Conservation (phyloP, 1,140 invertebrate genomes). For the Solenopsis invicta region DNA sequence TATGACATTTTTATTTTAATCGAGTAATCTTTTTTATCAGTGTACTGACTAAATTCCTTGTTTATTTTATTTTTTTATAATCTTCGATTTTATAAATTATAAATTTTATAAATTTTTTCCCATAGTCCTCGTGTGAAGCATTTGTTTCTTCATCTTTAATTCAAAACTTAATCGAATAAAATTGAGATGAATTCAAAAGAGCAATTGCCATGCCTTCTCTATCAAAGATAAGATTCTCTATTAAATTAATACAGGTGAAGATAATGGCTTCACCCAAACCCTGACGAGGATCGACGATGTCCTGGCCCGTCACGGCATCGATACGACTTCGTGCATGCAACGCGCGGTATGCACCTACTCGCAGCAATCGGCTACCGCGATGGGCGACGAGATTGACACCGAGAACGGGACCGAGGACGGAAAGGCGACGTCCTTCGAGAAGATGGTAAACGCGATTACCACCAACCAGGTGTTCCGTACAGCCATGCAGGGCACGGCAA, state of each 20-base stretch:
- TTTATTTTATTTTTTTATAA: no score
- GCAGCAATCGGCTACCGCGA: constrained; percentile 87
- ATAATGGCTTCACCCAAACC: constrained; percentile 89
- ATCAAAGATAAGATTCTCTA: neutral
- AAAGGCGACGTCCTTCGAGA: constrained; percentile 89
- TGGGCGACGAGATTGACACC: constrained; percentile 71
- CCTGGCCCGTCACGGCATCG: constrained; percentile 91
- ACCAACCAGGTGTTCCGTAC: constrained; percentile 91
- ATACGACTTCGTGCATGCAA: constrained; percentile 93
- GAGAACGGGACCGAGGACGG: constrained; percentile 88
- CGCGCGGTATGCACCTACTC: constrained; percentile 92
- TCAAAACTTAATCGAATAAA: neutral
- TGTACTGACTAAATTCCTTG: no score
- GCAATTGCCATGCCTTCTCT: neutral
- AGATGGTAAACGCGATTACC: constrained; percentile 89
- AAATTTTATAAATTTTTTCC: no score
- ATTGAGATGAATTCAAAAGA: neutral
- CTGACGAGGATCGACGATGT: constrained; percentile 91
- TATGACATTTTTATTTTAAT: no score
- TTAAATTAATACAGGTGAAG: constrained; percentile 87
- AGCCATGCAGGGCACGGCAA: constrained; percentile 91
- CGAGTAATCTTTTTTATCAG: no score
- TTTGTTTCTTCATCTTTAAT: constrained; percentile 1
- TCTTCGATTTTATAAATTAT: no score
- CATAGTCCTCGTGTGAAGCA: no score